These are phyloP conservation scores for Seladonia tumulorum DNA, from an alignment of 2,888 invertebrate species.

Conservation along the genomic window DNA sequence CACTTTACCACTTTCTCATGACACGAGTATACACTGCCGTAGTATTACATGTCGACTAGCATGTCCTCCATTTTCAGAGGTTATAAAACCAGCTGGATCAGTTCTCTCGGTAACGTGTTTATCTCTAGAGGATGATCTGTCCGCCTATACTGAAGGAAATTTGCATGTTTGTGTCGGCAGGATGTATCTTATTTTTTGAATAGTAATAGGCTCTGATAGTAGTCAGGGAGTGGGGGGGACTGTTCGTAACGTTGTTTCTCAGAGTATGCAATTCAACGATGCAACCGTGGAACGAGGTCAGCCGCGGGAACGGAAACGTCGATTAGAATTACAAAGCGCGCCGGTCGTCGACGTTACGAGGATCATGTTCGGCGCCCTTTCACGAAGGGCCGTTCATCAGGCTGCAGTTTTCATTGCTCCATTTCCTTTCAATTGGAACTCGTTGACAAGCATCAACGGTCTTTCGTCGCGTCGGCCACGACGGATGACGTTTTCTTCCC, in stretches of 20 bases:
- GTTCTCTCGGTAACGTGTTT: not conserved
- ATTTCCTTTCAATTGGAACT: constrained; percentile 65
- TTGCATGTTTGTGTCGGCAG: not conserved
- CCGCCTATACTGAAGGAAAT: not conserved
- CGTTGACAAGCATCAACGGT: constrained; percentile 49
- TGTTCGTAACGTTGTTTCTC: constrained; percentile 17
- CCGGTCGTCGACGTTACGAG: constrained; percentile 7
- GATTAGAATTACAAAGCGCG: constrained; percentile 57
- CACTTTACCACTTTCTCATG: not conserved
- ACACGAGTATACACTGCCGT: too few species aligned
- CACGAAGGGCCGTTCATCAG: constrained; percentile 19
- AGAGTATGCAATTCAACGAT: constrained; percentile 39
- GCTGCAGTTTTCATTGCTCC: constrained; percentile 39
- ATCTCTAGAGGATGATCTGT: not conserved
- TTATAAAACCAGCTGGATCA: not conserved
- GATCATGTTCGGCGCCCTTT: constrained; percentile 41
- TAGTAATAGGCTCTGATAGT: not conserved
- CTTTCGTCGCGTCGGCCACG: not conserved
- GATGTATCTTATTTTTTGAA: constrained; percentile 6
- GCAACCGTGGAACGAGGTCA: constrained; percentile 42
- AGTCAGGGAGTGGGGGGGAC: not conserved
- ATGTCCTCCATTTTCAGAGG: not conserved
- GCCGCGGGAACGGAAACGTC: constrained; percentile 39
- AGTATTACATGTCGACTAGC: not conserved
- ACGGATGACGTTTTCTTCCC: constrained; percentile 25